A percentile compares a stretch with the other conserved stretches of the same genome.
These are phyloP conservation scores for Tokudaia muenninki DNA, from an alignment of 2,797 vertebrate species.

Conservation along the genomic window DNA sequence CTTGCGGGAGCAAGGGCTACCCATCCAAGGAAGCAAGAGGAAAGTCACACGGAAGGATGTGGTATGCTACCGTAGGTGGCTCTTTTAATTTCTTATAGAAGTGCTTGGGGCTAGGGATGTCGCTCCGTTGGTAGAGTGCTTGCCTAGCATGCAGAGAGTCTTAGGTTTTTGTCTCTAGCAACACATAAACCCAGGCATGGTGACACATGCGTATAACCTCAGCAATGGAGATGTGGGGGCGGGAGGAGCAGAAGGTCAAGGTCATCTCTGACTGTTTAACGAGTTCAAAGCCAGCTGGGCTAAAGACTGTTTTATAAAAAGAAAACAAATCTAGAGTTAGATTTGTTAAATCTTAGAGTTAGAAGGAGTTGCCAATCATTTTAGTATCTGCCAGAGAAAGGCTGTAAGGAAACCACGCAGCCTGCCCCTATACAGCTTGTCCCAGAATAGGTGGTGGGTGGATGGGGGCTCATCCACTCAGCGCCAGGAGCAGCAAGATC, in stretches of 20 bases:
- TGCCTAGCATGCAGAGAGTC: background rate
- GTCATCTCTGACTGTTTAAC: background rate
- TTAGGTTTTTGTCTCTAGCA: background rate
- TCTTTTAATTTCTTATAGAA: background rate
- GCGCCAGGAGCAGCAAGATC: background rate
- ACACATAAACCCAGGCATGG: background rate
- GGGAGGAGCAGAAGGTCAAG: background rate
- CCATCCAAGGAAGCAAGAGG: background rate
- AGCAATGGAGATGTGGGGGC: background rate
- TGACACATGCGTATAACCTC: background rate
- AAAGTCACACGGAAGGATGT: fast-evolving
- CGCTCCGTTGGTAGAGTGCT: background rate
- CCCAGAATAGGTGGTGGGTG: background rate
- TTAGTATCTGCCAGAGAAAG: background rate
- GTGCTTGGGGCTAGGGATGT: background rate
- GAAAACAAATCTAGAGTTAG: background rate
- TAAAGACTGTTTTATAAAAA: background rate
- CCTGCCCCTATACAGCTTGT: background rate
- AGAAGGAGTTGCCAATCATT: background rate
- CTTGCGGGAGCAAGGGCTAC: background rate
- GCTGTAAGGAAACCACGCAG: background rate
- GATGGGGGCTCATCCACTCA: background rate
- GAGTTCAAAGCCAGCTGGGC: background rate
- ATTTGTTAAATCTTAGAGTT: background rate
- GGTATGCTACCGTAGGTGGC: fast-evolving